Base-by-base conservation (phyloP, 2,113 vertebrate species). In the Sinocyclocheilus rhinocerous region DNA sequence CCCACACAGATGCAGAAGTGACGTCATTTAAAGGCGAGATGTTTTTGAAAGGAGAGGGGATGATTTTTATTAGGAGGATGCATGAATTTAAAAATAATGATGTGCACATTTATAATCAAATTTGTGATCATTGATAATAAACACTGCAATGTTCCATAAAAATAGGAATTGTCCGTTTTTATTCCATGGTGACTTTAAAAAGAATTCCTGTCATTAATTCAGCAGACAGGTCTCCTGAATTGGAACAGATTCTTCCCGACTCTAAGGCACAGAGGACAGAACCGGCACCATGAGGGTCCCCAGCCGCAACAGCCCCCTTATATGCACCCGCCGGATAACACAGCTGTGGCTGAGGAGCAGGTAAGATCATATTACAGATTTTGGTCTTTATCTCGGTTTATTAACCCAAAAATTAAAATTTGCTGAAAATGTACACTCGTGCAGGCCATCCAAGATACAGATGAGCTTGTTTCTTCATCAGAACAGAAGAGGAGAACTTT, bases 161-260 rank as follows among this genome's bases (percentile, higher is more conserved):
- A 42, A 73, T 39, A 22, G 33, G 1, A 75, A 39, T 69, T 55
- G 0, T 63, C 18, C 2, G 7, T 18, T 6, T 67, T 77, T 16
- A 20, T 83, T 69, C 15, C 24, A 22, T 16, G 8, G 8, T 39
- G 69, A 72, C 18, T 72, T 39, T 22, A 39, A 42, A 6, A 61
- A 15, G 4, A 1, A 36, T 52, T 6, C 11, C 15, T 16, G 6
- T 13, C 22, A 92, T 29, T 55, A 55, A 57, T 77, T 95, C 75
- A 85, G 55, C 84, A 84, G 97, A 95, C 94, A 86, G 96, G 97
- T 82, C 94, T 97, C 89, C 94, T 98, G 89, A 97, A 97, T 90
- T 99, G 98, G 98, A 96, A 96, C 84, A 95, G 97, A 89, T 93
- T 98, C 79, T 98, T 99, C 89, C 96, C 96, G 72, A 95, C 96